Evolutionary conservation across 2,113 vertebrate genomes (phyloP), one percentile per base, ranked within the genome.

Genomic region (Salminus brasiliensis): DNA sequence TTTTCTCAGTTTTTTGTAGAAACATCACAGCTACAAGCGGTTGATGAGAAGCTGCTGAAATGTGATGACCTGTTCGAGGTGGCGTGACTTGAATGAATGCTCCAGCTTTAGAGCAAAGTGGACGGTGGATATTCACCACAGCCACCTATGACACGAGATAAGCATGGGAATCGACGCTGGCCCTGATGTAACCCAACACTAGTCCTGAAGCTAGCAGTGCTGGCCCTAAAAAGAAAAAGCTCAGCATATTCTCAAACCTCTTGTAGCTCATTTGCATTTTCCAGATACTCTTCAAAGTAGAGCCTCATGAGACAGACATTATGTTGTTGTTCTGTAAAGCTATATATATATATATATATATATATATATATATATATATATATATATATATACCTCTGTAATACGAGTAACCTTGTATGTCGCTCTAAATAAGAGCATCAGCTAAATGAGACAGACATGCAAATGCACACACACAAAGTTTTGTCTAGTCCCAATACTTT

Each of bases 151-250:
- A 18, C 18, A 43, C 12, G 32, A 67, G 63, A 77, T 68, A 57
- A 77, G 62, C 63, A 23, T 77, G 75, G 34, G 75, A 77, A 57
- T 25, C 15, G 9, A 41, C 9, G 36, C 23, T 30, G 6, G 52
- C 75, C 75, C 65, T 30, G 45, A 77, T 77, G 75, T 32, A 77
- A 77, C 18, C 34, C 0, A 68, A 77, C 49, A 21, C 75, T 55
- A 49, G n/a, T 55, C 52, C 18, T 52, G 5, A 21, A 52, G 47
- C 47, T 52, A 52, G 43, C 60, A 12, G 3, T 27, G 47, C 41
- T 55, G 10, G 36, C n/a, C n/a, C 27, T 43, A 30, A n/a, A 45
- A 0, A 27, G 25, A 29, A 5, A 29, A 10, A 43, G 29, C 13
- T 68, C 39, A 57, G 34, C 15, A 67, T 23, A n/a, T 57, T 62